Base-by-base conservation (phyloP, 2,888 invertebrate genomes). In the Blera fallax region DNA sequence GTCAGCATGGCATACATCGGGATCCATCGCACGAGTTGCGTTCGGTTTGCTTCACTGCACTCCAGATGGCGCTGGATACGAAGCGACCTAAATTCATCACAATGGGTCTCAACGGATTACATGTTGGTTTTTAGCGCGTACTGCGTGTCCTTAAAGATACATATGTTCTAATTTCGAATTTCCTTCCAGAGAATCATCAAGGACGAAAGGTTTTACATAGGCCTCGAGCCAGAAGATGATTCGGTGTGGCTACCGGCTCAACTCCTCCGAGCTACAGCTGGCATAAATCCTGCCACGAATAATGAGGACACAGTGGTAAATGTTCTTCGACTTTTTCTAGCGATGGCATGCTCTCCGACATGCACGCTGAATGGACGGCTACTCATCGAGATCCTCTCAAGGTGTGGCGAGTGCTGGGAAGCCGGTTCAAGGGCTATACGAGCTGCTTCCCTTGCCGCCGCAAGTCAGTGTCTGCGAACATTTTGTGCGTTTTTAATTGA, bases 191-290 rank as follows among this genome's bases (percentile, higher is more conserved):
- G 96, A 94, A 95, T 98, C 89, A 94, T 98, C 27, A 95, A 97
- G 87, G 98, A 98, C 92, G 97, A 98, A 90, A 94, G 98, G 76
- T 98, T 98, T 91, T 97, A 98, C 91, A 95, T 97, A 16, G 96
- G 97, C 24, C 95, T 96, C 87, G 98, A 98, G 90, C 96, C 97
- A 0, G 98, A 98, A 92, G 97, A 97, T 91, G 98, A 98, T 92
- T 97, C 97, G 0, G 93, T 97, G 54, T 98, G 98, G 98, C 93
- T 98, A 90, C 98, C 98, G 4, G 96, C 97, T 1, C 98, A 98
- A 92, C 94, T 98, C 74, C 93, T 98, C 40, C 95, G 96, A 87
- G 95, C 98, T 1, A 96, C 98, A 69, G 95, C 96, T 45, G 90
- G 92, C 18, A 91, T 92, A 54, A 87, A 90, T 72, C 91, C 92